Base-by-base conservation (phyloP, 2,888 invertebrate genomes). In the Chydorus sphaericus region DNA sequence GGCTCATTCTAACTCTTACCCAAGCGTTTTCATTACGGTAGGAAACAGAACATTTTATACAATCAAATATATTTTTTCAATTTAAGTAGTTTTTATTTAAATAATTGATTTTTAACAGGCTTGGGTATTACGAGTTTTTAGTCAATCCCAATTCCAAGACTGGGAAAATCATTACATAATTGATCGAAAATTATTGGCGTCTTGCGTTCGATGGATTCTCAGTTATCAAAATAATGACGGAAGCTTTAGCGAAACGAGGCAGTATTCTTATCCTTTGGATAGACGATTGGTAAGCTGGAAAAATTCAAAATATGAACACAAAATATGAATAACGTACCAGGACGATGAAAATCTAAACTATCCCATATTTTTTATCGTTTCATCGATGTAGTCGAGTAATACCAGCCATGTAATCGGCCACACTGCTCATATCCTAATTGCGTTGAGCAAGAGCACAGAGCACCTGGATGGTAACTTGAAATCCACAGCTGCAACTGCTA, bases 81-180 rank as follows among this genome's bases (percentile, higher is more conserved):
- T n/a, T n/a, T n/a, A 7, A 5, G 20, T 38, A 20, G 7, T 3
- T 11, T 11, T 38, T 4, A 38, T 11, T 38, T 2, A 14, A n/a
- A n/a, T n/a, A n/a, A 38, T 11, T 2, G n/a, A 29, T 59, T 71
- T 75, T 74, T 61, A 76, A 60, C 74, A 77, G 11, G 73, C 77
- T 2, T 74, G 75, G 68, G 71, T 71, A 7, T 67, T 74, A 0
- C 68, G 72, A 60, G 68, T 70, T 6, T 66, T 77, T 48, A 68
- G 71, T 51, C 68, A 71, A 57, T 73, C 73, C 4, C 66, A 71
- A 39, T 75, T 73, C 63, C 72, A 72, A 58, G 77, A 77, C 61
- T 77, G 77, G 77, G 75, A 76, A 62, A 70, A 74, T 60, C 66
- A 72, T 38, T 65, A 77, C 50, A 76, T 71, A 61, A 70, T 77